Percentiles rank a stretch among this genome's conserved stretches.
Conservation (phyloP, 1,140 invertebrate species). For the Charaxes varanes region DNA sequence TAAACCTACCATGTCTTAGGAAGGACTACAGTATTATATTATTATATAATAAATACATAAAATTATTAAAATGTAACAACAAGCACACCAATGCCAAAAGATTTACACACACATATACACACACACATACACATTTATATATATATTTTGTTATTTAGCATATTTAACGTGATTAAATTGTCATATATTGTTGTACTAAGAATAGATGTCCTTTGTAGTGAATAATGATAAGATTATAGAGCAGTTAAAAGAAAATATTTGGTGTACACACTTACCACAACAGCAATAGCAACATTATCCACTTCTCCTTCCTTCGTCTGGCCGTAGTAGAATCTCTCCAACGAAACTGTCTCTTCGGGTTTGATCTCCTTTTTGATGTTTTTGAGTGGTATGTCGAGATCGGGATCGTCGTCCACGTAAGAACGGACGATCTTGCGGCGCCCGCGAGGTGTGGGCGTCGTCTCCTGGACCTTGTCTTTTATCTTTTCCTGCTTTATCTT, state of each 20-base stretch:
- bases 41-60: too few relatives aligned
- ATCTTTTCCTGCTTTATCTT: slow-evolving; percentile 59
- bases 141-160: too few relatives aligned
- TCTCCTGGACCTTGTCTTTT: slow-evolving; percentile 35
- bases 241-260: neutral
- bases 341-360: slow-evolving; percentile 55
- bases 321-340: slow-evolving; percentile 78
- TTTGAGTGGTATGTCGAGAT: slow-evolving; percentile 59
- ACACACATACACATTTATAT: too few relatives aligned
- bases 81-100: too few relatives aligned
- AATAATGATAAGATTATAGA: too few relatives aligned
- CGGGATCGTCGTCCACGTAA: slow-evolving; percentile 53
- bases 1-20: too few relatives aligned
- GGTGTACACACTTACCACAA: slow-evolving; percentile 40
- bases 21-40: too few relatives aligned
- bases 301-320: slow-evolving; percentile 52
- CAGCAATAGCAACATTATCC: slow-evolving; percentile 46
- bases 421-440: slow-evolving; percentile 38
- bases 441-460: slow-evolving; percentile 16
- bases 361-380: slow-evolving; percentile 66
- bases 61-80: too few relatives aligned
- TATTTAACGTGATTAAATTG: slow-evolving; percentile 5
- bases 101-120: too few relatives aligned
- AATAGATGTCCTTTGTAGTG: too few relatives aligned
- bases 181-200: slow-evolving; percentile 3